Percentiles rank a stretch among this genome's conserved stretches.
Evolutionary conservation across 2,113 vertebrate genomes (phyloP).

Genomic region (Cairina moschata): DNA sequence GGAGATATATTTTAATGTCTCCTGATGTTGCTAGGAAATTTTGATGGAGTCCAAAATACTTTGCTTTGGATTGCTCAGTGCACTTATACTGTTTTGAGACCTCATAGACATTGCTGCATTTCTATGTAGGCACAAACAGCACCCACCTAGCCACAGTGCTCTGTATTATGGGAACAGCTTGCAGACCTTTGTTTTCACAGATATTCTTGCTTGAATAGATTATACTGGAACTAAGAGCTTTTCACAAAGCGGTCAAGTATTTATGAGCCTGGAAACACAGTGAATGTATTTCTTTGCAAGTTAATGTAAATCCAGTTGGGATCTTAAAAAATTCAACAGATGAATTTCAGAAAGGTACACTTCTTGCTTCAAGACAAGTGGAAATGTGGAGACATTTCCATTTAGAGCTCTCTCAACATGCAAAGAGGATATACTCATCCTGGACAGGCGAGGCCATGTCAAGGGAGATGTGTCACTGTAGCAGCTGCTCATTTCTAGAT

Average conservation of each 20-base stretch:
- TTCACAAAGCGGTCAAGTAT: not conserved
- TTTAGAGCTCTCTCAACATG: not conserved
- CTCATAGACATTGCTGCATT: not conserved
- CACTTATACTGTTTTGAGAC: not conserved
- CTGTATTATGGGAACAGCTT: not conserved
- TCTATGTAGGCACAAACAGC: not conserved
- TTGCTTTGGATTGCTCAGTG: not conserved
- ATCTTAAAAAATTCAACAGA: constrained; percentile 38
- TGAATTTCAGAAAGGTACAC: not conserved
- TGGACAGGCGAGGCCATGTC: not conserved
- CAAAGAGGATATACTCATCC: not conserved
- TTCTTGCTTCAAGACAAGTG: not conserved
- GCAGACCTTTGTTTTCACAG: not conserved
- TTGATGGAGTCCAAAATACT: not conserved
- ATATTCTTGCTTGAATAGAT: constrained; percentile 60
- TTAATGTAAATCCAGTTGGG: constrained; percentile 26
- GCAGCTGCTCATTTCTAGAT: constrained; percentile 34
- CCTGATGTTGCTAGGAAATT: not conserved
- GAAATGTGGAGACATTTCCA: not conserved
- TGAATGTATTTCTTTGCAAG: constrained; percentile 40
- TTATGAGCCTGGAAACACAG: constrained; percentile 40
- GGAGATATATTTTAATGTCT: not conserved
- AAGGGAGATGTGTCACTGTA: not conserved
- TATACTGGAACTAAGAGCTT: constrained; percentile 47
- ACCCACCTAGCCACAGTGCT: not conserved